Evolutionary conservation across 2,113 vertebrate genomes (phyloP), one percentile per base, ranked within the genome.

Genomic region (Toxotes jaculatrix): DNA sequence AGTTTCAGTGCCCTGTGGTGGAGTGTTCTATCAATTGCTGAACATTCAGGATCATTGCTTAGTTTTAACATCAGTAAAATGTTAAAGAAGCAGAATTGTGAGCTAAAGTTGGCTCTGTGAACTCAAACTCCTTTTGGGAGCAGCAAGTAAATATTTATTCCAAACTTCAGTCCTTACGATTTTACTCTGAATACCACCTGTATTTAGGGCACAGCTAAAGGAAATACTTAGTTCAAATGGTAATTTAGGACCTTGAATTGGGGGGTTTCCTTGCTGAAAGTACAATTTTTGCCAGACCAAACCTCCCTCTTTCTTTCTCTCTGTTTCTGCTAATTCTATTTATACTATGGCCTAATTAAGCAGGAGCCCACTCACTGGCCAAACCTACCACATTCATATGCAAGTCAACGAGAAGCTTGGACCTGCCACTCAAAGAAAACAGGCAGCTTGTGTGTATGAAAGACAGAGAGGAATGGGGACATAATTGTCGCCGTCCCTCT

Each of bases 291-390:
- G 23, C 61, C 61, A 45, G 6, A 51, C 7, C 36, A 47, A 16
- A 45, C 13, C 27, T 21, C 57, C 21, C 23, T 65, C 59, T 57
- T 60, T 45, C 38, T 67, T 55, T 38, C 43, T 55, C 55, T 69
- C 55, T 71, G 19, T 38, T 32, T 34, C 51, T 82, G 27, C 51
- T 60, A 68, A 40, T 57, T 73, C 86, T 91, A 83, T 90, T 92
- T 85, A 88, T 89, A 83, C 31, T 65, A 31, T 66, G 55, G 13
- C 78, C 84, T 88, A 84, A 89, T 92, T 91, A 92, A 64, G 62
- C 62, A 79, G 56, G 68, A 65, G 65, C 51, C 79, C 77, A 75
- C 76, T 49, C 69, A 75, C 80, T 67, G 68, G 77, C 85, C 77
- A 65, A 71, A 74, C 77, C 72, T 79, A 67, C 75, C 69, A 40